Evolutionary conservation across 2,888 invertebrate genomes (phyloP), one percentile per base, ranked within the genome.

Genomic region (Macaria notata): DNA sequence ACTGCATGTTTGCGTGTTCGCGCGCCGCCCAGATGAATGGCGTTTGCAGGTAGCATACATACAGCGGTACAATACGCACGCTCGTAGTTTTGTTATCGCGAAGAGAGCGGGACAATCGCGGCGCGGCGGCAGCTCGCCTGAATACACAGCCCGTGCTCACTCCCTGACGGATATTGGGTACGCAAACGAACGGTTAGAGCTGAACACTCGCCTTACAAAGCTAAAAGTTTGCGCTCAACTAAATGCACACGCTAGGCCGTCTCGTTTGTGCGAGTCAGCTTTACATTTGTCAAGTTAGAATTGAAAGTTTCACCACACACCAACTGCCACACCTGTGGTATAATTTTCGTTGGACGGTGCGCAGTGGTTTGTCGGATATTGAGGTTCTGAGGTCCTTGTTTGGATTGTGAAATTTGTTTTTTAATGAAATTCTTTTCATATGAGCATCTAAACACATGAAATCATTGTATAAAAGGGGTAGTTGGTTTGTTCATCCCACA

Each of bases 221-320:
- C 80, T 83, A 78, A 86, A 86, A 86, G 81, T 88, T 87, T 80
- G 69, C 69, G 66, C 79, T 79, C 76, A 83, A 83, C 84, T 86
- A 83, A 85, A 87, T 86, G 84, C 83, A 84, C 78, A 79, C 76
- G 78, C 74, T 64, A 54, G 56, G 53, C 51, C 65, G 75, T 72
- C 69, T 73, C 78, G 77, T 78, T 81, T 80, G 81, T 76, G 74
- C 70, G 77, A 77, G 77, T 79, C 78, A 77, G 77, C 79, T 80
- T 82, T 79, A 78, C 79, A 78, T 80, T 82, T 81, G 80, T 83
- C 74, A 80, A 78, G 81, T 79, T 73, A 73, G 69, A 73, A 80
- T 61, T 57, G 54, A 61, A 62, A 79, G 74, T 79, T 79, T 75
- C 59, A 67, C 68, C 65, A 59, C 65, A 59, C 70, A 62, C 72